phyloP scores from a whole-genome alignment of 2,888 invertebrate species.

The Tachina fera region DNA sequence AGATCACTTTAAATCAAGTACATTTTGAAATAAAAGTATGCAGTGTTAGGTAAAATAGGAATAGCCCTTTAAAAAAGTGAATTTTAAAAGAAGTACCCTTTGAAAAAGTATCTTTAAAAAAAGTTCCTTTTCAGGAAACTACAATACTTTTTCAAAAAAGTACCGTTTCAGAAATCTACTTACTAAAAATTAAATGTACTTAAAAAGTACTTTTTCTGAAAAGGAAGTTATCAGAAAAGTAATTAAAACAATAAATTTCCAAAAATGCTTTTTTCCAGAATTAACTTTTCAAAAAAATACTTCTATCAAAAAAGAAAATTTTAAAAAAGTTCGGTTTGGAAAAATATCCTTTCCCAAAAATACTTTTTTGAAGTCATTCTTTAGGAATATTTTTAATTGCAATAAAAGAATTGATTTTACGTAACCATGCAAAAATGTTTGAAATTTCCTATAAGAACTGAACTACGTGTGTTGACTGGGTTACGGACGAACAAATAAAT shows the following conservation, averaged over 20 bases:
- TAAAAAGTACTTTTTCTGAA: not conserved
- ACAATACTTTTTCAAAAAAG: too few relatives aligned
- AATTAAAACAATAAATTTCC: not conserved
- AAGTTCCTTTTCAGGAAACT: not conserved
- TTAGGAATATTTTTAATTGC: too few relatives aligned
- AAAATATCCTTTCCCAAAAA: not conserved
- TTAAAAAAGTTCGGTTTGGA: not conserved
- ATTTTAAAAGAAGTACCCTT: not conserved
- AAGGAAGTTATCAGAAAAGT: not conserved
- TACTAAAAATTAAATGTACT: too few relatives aligned
- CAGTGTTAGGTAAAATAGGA: too few relatives aligned
- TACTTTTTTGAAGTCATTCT: not conserved
- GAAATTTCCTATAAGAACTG: not conserved
- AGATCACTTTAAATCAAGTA: too few relatives aligned
- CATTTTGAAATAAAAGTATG: too few relatives aligned
- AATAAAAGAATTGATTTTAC: too few relatives aligned
- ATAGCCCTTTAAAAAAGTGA: too few relatives aligned
- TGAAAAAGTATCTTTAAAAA: not conserved
- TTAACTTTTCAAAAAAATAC: not conserved
- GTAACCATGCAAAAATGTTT: too few relatives aligned
- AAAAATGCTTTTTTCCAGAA: not conserved
- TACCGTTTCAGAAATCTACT: not conserved
- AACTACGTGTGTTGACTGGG: not conserved
- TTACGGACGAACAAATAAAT: conserved; percentile 9
- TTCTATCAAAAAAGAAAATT: not conserved